phyloP scores from a whole-genome alignment of 2,888 invertebrate genomes.

The Busseola fusca region DNA sequence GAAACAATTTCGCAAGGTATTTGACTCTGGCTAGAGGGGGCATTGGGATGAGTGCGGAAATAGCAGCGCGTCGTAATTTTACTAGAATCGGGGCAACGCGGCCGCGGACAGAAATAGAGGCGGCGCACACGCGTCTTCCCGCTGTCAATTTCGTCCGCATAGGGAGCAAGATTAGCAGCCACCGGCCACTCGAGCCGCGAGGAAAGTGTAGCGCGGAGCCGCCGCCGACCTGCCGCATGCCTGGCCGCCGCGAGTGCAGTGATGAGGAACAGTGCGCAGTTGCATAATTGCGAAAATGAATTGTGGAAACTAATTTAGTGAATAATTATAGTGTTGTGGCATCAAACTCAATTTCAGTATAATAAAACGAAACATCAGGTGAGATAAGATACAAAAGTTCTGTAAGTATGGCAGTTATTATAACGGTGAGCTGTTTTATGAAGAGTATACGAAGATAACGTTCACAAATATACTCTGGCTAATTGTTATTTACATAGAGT shows the following conservation, averaged over 20 bases:
- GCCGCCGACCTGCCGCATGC: slow-evolving; percentile 48
- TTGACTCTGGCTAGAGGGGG: slow-evolving; percentile 78
- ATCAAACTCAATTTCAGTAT: slow-evolving; percentile 25
- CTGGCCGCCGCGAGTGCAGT: slow-evolving; percentile 73
- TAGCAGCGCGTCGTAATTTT: slow-evolving; percentile 88
- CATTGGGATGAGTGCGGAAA: slow-evolving; percentile 86
- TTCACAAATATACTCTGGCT: slow-evolving; percentile 29
- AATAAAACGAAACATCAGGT: slow-evolving; percentile 5
- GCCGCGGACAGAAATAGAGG: slow-evolving; percentile 87
- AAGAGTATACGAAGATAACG: not conserved
- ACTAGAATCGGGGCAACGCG: slow-evolving; percentile 89
- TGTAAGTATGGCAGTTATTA: slow-evolving; percentile 16
- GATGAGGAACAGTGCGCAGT: slow-evolving; percentile 64
- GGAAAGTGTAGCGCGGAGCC: slow-evolving; percentile 50
- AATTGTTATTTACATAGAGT: slow-evolving; percentile 63
- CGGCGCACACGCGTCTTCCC: slow-evolving; percentile 83
- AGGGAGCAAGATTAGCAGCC: slow-evolving; percentile 84
- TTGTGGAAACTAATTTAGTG: slow-evolving; percentile 64
- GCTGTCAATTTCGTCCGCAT: slow-evolving; percentile 87
- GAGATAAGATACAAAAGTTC: slow-evolving; percentile 45
- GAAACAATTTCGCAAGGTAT: slow-evolving; percentile 75
- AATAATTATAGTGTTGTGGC: slow-evolving; percentile 40
- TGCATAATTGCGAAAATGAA: slow-evolving; percentile 73
- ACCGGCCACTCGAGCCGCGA: slow-evolving; percentile 60
- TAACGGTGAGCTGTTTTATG: not conserved